Percentiles rank a stretch among this genome's conserved stretches.
These are phyloP conservation scores for Mactromeris polynyma DNA, from an alignment of 2,888 invertebrate species.

Conservation along the genomic window DNA sequence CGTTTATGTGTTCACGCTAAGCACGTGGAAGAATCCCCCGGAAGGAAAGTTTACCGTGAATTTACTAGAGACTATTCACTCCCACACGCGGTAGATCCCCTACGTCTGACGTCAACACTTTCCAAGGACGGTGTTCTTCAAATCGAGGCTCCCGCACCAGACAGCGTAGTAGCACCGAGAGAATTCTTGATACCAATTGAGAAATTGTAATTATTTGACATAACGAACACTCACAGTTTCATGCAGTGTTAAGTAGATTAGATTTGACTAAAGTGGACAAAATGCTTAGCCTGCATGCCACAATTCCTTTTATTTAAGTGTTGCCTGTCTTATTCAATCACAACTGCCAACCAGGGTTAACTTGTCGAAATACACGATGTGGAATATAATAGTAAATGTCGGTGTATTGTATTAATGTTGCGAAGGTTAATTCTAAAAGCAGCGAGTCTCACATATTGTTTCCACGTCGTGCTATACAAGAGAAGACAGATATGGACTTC, in stretches of 20 bases:
- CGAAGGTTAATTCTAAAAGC: background rate
- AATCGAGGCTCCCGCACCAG: slow-evolving; percentile 97
- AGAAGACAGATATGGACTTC: too few relatives aligned
- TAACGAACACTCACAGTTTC: background rate
- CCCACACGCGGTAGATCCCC: slow-evolving; percentile 98
- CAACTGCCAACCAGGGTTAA: background rate
- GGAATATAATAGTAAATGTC: too few relatives aligned
- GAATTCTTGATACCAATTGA: slow-evolving; percentile 94
- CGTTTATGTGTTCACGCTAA: slow-evolving; percentile 97
- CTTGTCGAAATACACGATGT: too few relatives aligned
- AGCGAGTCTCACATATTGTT: background rate
- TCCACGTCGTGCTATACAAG: too few relatives aligned
- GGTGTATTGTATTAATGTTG: background rate
- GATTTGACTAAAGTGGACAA: slow-evolving; percentile 7
- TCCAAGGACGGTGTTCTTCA: slow-evolving; percentile 99
- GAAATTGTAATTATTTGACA: slow-evolving; percentile 52
- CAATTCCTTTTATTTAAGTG: too few relatives aligned
- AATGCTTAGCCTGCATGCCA: background rate
- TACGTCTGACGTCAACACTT: slow-evolving; percentile 97
- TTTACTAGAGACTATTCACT: slow-evolving; percentile 99
- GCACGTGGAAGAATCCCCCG: slow-evolving; percentile 99
- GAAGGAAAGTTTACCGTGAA: slow-evolving; percentile 98
- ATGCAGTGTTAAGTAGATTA: slow-evolving; percentile 4
- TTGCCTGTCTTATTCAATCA: too few relatives aligned
- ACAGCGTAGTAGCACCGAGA: slow-evolving; percentile 90